Evolutionary conservation across 2,113 vertebrate species (phyloP), one percentile per base, ranked within the genome.

Genomic region (Zapus hudsonius): DNA sequence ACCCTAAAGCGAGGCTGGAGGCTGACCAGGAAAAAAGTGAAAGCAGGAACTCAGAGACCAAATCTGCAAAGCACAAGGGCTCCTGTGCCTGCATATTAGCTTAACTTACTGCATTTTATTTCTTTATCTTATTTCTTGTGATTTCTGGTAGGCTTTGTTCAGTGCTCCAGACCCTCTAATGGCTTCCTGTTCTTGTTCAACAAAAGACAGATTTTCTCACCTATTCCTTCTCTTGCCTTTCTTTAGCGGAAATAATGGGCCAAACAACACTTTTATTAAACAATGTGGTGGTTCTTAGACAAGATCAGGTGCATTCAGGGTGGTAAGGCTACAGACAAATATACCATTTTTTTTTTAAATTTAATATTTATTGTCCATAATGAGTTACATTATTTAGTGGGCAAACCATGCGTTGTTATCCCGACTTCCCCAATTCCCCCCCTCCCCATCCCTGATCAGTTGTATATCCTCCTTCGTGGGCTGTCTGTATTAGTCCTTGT

Each of bases 71-170:
- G 25, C 44, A 22, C 25, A 75, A 61, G 29, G n/a, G n/a, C 23
- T 95, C 12, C 61, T 92, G 93, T 89, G 29, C 61, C n/a, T 73
- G 5, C 7, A 13, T 67, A 36, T 69, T 85, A 33, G 78, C 82
- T 83, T 61, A 76, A 64, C 72, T 89, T 27, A 74, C 84, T 96
- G 64, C 22, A 87, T 70, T 90, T 79, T 64, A 55, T 84, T 80
- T 70, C 33, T 70, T 80, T 76, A 29, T 47, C 69, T 84, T 42
- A n/a, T 66, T 83, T 64, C 79, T 81, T 75, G 80, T 88, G 83
- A 57, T 72, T 89, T 94, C 95, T 92, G 95, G 16, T 55, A 95
- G 89, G 64, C 70, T 96, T 87, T 96, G 79, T 95, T 87, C 52
- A 55, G 55, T 73, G 38, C 64, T 69, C 38, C 61, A 85, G 78